Evolutionary conservation across 92 coral and sea anemone species (phyloP), one percentile per base, ranked within the genome.

Genomic region (Bergia sp.): DNA sequence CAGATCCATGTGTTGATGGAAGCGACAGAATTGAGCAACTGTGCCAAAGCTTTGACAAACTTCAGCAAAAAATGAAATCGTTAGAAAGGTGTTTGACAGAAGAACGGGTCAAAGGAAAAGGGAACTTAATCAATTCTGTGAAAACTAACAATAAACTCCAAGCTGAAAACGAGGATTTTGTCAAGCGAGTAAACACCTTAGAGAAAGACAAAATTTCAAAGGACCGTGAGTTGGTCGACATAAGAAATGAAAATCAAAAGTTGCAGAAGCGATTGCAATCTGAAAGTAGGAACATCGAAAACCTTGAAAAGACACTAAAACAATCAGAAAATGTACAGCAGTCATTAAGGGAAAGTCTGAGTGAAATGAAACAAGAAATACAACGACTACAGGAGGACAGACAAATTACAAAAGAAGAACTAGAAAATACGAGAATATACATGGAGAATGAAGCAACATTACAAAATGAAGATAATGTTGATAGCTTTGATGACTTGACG

Each of bases 21-120:
- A 80, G 36, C 12, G 88, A 92, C 21, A 86, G 81, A 15, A 77
- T 85, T 43, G 91, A 90, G 40, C 80, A 76, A 16, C 55, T 92
- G 42, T 86, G 88, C 81, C 85, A 73, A 67, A 84, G 88, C 43
- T 89, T 94, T 79, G 81, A 87, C 67, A 91, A 82, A 44, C 91
- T 92, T 44, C 89, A 93, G 43, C 76, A 82, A 72, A 92, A 81
- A 66, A 76, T 93, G 61, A 91, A 89, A 65, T 86, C 73, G 23
- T 82, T 93, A 39, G 94, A 93, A 76, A 81, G 77, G 64, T 81
- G 87, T 41, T 73, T 91, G 11, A 84, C 65, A 44, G 89, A 86
- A 29, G 89, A 82, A 84, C 69, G 84, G 77, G 86, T 89, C 13
- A 74, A 50, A 45, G 93, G 89, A 13, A 91, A 91, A 49, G 85